Percentiles rank a stretch among this genome's conserved stretches.
Evolutionary conservation across 2,888 invertebrate genomes (phyloP).

Genomic region (Rugalucina vietnamica): DNA sequence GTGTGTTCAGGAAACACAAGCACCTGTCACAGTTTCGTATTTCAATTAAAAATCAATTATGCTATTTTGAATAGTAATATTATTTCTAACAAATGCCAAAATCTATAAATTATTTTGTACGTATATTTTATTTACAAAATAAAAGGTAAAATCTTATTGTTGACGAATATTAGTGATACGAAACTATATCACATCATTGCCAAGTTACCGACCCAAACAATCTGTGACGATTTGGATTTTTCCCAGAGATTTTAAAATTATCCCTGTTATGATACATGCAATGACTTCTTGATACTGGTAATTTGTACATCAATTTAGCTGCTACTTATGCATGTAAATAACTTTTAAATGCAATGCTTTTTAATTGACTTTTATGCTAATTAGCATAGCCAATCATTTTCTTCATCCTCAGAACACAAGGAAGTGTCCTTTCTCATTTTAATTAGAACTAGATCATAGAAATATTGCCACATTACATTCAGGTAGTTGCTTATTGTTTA

Average conservation of each 20-base stretch:
- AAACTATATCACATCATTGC: constrained; percentile 42
- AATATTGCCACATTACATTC: no score
- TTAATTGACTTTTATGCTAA: background rate
- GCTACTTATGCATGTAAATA: background rate
- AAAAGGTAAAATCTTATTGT: background rate
- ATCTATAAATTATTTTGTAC: no score
- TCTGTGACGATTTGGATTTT: background rate
- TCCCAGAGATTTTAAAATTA: background rate
- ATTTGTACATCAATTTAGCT: background rate
- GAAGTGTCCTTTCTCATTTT: no score
- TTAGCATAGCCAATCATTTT: constrained; percentile 7
- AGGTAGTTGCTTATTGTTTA: no score
- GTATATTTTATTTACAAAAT: no score
- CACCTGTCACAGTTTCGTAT: constrained; percentile 54
- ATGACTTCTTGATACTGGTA: constrained; percentile 6
- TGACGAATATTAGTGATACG: constrained; percentile 36
- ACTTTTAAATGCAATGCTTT: background rate
- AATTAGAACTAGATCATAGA: no score
- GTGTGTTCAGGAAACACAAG: no score
- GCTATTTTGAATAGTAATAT: background rate
- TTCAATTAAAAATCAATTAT: constrained; percentile 9
- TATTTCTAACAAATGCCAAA: no score
- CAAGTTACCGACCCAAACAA: constrained; percentile 61
- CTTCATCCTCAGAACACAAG: no score
- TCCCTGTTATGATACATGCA: background rate